phyloP scores from a whole-genome alignment of 2,888 invertebrate species.

The Merodon equestris region DNA sequence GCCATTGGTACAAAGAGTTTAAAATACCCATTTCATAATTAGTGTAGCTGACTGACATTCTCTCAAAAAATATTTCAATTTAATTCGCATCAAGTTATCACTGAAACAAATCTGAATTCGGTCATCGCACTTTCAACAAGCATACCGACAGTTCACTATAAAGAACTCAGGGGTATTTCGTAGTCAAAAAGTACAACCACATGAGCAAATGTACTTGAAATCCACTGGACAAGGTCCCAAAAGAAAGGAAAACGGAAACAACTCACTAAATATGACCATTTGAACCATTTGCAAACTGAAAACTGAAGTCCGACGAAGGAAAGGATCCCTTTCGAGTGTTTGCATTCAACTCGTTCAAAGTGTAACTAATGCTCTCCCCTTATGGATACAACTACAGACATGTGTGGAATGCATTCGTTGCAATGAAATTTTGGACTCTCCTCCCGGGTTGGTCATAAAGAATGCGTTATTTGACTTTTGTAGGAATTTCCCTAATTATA shows the following conservation, averaged over 20 bases:
- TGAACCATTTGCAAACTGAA: conserved; percentile 18
- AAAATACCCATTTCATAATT: no score
- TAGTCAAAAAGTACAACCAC: conserved; percentile 13
- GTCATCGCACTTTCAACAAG: no score
- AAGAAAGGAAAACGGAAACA: conserved; percentile 14
- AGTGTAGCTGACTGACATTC: no score
- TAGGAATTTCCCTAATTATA: conserved; percentile 33
- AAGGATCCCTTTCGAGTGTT: conserved; percentile 22
- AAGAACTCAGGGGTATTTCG: conserved; percentile 4
- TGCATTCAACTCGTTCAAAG: conserved; percentile 49
- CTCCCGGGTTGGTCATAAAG: not conserved
- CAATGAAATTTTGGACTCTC: not conserved
- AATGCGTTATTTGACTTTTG: conserved; percentile 21
- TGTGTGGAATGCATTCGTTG: not conserved
- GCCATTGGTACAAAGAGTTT: no score
- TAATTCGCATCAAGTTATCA: no score
- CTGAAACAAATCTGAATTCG: no score
- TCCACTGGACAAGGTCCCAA: conserved; percentile 5
- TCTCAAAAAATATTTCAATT: no score
- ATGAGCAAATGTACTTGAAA: conserved; percentile 15
- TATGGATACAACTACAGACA: not conserved
- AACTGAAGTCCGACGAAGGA: conserved; percentile 12
- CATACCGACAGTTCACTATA: no score
- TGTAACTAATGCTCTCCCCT: conserved; percentile 34
- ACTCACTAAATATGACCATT: conserved; percentile 18